Percentiles rank a stretch among this genome's conserved stretches.
Evolutionary conservation across 2,797 vertebrate species (phyloP).

Genomic region (Carapus acus): DNA sequence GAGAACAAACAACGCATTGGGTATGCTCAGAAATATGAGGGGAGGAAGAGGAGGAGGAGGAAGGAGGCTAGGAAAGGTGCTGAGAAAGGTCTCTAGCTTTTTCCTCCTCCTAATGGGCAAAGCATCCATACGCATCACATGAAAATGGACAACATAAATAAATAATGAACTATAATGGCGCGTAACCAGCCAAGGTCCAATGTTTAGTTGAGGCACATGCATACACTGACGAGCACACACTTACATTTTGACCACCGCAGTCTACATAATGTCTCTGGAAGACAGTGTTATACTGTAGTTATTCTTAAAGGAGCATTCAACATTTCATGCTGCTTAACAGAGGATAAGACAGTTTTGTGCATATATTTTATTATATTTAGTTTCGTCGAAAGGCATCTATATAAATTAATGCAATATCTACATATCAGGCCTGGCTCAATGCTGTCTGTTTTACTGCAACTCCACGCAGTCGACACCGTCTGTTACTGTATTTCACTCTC

Average conservation of each 20-base stretch:
- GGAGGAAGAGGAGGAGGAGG: slow-evolving; percentile 7
- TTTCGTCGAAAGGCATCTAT: slow-evolving; percentile 5
- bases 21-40: slow-evolving; percentile 29
- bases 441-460: slow-evolving; percentile 4
- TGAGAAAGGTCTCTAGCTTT: slow-evolving; percentile 17
- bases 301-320: slow-evolving; percentile 34
- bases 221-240: slow-evolving; percentile 3
- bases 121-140: slow-evolving; percentile 24
- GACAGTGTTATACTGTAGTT: slow-evolving; percentile 42
- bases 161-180: slow-evolving; percentile 29
- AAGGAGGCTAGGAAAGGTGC: too few relatives aligned
- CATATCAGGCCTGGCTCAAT: slow-evolving; percentile 5
- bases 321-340: slow-evolving; percentile 9
- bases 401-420: slow-evolving; percentile 6
- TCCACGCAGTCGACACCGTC: background rate
- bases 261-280: slow-evolving; percentile 16
- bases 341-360: slow-evolving; percentile 3
- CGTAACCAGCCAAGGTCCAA: too few relatives aligned
- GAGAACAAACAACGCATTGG: slow-evolving; percentile 37
- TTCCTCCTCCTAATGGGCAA: slow-evolving; percentile 28
- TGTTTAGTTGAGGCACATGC: too few relatives aligned
- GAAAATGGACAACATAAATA: slow-evolving; percentile 22
- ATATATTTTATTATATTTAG: slow-evolving; percentile 10
- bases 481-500: background rate
- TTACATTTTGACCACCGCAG: slow-evolving; percentile 9